Percentiles rank a stretch among this genome's conserved stretches.
phyloP scores from a whole-genome alignment of 2,888 invertebrate species.

The Brenthis hecate region DNA sequence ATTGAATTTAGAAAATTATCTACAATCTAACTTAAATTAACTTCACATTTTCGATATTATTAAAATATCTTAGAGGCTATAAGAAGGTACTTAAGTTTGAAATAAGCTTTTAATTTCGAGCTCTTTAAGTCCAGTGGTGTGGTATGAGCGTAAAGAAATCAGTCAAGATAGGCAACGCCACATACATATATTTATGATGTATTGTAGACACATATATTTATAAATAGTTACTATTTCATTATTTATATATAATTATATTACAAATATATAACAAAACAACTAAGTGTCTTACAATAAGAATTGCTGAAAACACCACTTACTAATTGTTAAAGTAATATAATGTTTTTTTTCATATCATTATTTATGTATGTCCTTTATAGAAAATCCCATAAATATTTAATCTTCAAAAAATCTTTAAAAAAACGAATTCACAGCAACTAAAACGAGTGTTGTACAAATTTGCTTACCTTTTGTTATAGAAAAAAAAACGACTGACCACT shows the following conservation, averaged over 20 bases:
- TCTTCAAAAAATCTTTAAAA: slow-evolving; percentile 34
- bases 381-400: slow-evolving; percentile 34
- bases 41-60: not conserved
- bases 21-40: not conserved
- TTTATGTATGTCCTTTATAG: not conserved
- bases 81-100: no score
- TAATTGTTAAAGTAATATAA: not conserved
- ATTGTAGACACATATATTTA: no score
- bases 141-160: no score
- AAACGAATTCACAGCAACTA: slow-evolving; percentile 44
- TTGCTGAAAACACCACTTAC: not conserved
- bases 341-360: not conserved
- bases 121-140: no score
- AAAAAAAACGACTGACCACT: slow-evolving; percentile 44
- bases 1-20: slow-evolving; percentile 3
- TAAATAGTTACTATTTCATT: no score
- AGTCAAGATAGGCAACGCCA: no score
- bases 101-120: no score
- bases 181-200: no score
- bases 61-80: no score
- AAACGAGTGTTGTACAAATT: slow-evolving; percentile 44
- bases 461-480: slow-evolving; percentile 36
- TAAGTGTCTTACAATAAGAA: no score
- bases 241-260: no score
- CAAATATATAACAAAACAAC: no score